Percentiles rank a stretch among this genome's conserved stretches.
Evolutionary conservation across 2,113 vertebrate species (phyloP).

Genomic region (Cephalopholis sonnerati): DNA sequence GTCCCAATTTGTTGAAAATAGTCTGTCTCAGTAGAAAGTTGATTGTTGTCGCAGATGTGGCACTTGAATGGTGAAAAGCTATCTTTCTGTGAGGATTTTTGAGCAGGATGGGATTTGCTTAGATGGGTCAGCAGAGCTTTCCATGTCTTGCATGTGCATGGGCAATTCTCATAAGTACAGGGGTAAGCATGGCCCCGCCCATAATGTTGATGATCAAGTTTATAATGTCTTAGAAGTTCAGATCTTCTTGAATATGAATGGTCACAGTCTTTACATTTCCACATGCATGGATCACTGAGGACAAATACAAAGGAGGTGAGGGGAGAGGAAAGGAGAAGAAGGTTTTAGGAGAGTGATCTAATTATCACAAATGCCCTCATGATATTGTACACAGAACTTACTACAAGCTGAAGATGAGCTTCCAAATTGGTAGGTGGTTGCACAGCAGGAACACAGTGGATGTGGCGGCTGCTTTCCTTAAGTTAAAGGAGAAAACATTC

Average conservation of each 20-base stretch:
- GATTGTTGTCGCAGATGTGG: conserved; percentile 2
- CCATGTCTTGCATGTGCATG: background rate
- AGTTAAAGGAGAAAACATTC: background rate
- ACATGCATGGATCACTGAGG: background rate
- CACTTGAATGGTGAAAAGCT: background rate
- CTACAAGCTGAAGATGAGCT: background rate
- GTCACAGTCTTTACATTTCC: background rate
- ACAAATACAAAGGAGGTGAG: background rate
- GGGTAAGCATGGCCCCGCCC: background rate
- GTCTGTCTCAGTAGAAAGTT: conserved; percentile 8
- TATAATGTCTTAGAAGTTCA: background rate
- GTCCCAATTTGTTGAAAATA: conserved; percentile 14
- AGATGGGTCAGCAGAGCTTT: conserved; percentile 3
- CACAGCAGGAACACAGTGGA: background rate
- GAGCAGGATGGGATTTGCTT: background rate
- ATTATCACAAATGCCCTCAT: background rate
- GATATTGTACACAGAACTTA: background rate
- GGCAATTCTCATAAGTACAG: background rate
- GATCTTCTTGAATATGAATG: background rate
- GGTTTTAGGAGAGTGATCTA: background rate
- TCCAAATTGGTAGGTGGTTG: background rate
- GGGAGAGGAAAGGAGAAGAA: too few relatives aligned
- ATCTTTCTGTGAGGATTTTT: background rate
- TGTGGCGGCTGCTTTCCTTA: background rate
- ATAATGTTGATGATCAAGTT: conserved; percentile 4